Evolutionary conservation across 2,888 invertebrate species (phyloP), one percentile per base, ranked within the genome.

Genomic region (Acleris emargana): DNA sequence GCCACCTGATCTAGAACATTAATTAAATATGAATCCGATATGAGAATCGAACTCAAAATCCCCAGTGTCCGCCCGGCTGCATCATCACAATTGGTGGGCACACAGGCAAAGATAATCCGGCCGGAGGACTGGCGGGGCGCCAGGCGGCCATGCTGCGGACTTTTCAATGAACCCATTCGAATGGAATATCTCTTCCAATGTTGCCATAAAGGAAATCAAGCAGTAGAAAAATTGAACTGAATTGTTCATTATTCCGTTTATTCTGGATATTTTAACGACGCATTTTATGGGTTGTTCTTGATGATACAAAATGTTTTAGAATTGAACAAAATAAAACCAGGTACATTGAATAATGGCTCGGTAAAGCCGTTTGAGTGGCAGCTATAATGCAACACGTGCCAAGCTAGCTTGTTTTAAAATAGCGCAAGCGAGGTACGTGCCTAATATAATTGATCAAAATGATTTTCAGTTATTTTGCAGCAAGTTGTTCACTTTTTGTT

Each of bases 181-280:
- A 88, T 83, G 91, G 91, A 91, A 91, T 91, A 90, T 91, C 91
- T 90, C 86, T 78, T 77, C 84, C 84, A 87, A 86, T 88, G 89
- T 90, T 88, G 86, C 84, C 88, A 89, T 86, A 87, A 89, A 90
- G 89, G 86, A 86, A 86, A 88, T 87, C 85, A 83, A 81, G 85
- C 83, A 82, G 86, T 85, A 88, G 83, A 88, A 88, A 87, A 82
- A 78, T 77, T 79, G 72, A 76, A 81, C 78, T 72, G 75, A 70
- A 75, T 77, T 76, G 80, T 76, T 77, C 77, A 76, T 76, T 66
- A 68, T 66, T 66, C 42, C 62, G 54, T 58, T 60, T 67, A 58
- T 68, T 67, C 55, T 62, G 43, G 51, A 47, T 17, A 54, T 51
- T 54, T 60, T 42, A 53, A 17, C 53, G 52, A 58, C 58, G 20